Evolutionary conservation across 2,797 vertebrate species (phyloP).

Genomic region (Phrynocephalus forsythii): DNA sequence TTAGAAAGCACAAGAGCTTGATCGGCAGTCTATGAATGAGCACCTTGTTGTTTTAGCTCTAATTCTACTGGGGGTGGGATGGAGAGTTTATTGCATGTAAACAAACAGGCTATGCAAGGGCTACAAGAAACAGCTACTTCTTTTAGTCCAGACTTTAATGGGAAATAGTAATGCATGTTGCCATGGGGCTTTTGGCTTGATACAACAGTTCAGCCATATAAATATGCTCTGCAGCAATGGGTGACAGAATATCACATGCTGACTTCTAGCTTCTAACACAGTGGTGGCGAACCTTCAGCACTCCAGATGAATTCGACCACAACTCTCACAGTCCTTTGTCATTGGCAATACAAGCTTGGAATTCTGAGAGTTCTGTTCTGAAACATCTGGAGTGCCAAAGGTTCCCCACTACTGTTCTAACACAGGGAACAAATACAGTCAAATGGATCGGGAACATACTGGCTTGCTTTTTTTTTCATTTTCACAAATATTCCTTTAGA

Average conservation of each 20-base stretch:
- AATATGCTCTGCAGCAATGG: background rate
- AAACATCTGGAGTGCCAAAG: no score
- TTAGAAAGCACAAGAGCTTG: background rate
- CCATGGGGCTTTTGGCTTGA: constrained; percentile 1
- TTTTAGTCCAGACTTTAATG: background rate
- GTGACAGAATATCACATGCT: background rate
- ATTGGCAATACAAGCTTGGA: no score
- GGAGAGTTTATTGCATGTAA: constrained; percentile 4
- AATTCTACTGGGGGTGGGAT: background rate
- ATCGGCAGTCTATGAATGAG: constrained; percentile 15
- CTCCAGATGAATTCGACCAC: no score
- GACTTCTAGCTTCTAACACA: background rate
- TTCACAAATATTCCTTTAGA: background rate
- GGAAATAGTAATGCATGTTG: background rate
- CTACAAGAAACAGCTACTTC: background rate
- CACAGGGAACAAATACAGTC: background rate
- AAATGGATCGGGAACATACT: background rate
- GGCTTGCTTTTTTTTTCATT: background rate
- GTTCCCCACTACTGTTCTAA: no score
- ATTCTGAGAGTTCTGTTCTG: no score
- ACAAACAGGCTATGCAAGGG: constrained; percentile 5
- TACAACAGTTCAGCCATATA: background rate
- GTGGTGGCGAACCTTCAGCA: no score
- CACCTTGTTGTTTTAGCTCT: background rate
- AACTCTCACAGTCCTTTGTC: no score